These are phyloP conservation scores for Ceratina japonica DNA, from an alignment of 1,140 invertebrate genomes.

Conservation along the genomic window DNA sequence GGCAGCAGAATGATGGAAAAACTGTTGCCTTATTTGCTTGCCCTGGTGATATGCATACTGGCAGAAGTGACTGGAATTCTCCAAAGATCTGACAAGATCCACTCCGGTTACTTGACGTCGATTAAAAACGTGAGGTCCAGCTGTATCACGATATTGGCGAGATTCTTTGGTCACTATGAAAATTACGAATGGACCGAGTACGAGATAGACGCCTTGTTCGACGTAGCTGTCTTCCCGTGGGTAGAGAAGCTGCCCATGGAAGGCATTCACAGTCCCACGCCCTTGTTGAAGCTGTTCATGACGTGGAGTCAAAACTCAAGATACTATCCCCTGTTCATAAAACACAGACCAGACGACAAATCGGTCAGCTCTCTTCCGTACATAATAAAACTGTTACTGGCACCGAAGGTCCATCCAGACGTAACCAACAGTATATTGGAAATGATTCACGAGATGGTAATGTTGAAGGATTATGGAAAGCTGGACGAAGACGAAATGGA, in stretches of 20 bases:
- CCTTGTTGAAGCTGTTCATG: conserved; percentile 88
- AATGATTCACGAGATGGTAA: conserved; percentile 89
- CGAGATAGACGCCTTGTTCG: conserved; percentile 88
- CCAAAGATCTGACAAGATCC: conserved; percentile 79
- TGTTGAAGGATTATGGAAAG: conserved; percentile 82
- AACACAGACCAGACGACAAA: conserved; percentile 78
- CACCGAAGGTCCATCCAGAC: conserved; percentile 82
- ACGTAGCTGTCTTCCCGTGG: conserved; percentile 90
- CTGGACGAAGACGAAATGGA: conserved; percentile 74
- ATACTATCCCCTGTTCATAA: conserved; percentile 86
- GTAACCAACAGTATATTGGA: conserved; percentile 88
- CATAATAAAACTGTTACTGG: conserved; percentile 85
- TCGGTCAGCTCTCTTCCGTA: conserved; percentile 81
- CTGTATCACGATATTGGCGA: conserved; percentile 82
- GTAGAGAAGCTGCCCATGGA: conserved; percentile 88
- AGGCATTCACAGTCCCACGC: conserved; percentile 90
- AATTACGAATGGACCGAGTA: conserved; percentile 85
- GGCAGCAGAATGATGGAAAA: conserved; percentile 85
- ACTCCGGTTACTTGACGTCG: conserved; percentile 82
- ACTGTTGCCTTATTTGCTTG: conserved; percentile 85
- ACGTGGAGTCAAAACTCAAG: conserved; percentile 88
- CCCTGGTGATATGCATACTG: conserved; percentile 86
- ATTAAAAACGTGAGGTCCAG: conserved; percentile 85
- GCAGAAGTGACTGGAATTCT: conserved; percentile 83
- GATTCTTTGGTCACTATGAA: conserved; percentile 91